phyloP scores from a whole-genome alignment of 2,888 invertebrate genomes.

The Clusia tigrina region DNA sequence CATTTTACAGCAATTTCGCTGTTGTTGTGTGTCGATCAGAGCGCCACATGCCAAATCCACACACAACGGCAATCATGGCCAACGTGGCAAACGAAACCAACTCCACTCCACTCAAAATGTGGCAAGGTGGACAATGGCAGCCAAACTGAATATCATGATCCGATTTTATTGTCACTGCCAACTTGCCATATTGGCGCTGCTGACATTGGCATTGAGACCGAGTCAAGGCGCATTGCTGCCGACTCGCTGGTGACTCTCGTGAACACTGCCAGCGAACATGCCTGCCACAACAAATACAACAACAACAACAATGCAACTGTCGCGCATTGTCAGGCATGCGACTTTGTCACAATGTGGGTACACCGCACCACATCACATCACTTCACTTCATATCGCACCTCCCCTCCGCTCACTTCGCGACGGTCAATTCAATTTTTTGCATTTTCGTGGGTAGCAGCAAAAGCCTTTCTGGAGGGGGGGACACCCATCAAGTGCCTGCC shows the following conservation, averaged over 20 bases:
- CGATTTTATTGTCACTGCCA: constrained; percentile 9
- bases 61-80: not conserved
- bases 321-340: not conserved
- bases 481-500: not conserved
- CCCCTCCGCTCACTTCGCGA: not conserved
- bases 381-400: not conserved
- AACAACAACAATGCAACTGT: not conserved
- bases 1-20: constrained; percentile 8
- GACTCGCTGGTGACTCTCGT: not conserved
- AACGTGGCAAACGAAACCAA: not conserved
- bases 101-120: too few relatives aligned
- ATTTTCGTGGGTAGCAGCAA: not conserved
- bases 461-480: too few relatives aligned
- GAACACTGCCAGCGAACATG: not conserved
- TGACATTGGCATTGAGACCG: constrained; percentile 3
- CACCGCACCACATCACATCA: not conserved
- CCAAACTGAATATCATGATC: not conserved
- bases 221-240: not conserved
- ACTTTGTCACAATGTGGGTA: not conserved
- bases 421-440: not conserved
- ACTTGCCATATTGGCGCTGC: constrained; percentile 3
- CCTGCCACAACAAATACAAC: not conserved
- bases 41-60: constrained; percentile 6
- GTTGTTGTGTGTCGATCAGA: constrained; percentile 6
- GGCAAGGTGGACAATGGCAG: constrained; percentile 9